phyloP scores from a whole-genome alignment of 2,888 invertebrate species.

The Brachyptera risi region DNA sequence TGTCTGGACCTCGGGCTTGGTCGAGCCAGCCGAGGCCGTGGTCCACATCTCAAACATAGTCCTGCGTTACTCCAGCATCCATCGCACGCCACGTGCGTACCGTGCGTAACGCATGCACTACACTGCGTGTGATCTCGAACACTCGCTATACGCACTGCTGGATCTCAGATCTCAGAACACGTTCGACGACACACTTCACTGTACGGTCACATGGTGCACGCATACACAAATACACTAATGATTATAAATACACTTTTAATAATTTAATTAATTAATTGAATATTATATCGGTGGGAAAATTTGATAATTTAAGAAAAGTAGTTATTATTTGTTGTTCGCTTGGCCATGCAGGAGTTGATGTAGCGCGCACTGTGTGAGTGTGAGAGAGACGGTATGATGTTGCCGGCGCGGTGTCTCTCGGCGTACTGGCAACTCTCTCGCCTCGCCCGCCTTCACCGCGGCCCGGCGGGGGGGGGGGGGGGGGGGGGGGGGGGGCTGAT shows the following conservation, averaged over 20 bases:
- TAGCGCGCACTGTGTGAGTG: neutral
- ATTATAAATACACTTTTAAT: too few species aligned
- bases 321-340: too few species aligned
- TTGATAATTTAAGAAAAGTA: too few species aligned
- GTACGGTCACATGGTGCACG: too few species aligned
- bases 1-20: neutral
- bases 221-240: too few species aligned
- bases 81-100: too few species aligned
- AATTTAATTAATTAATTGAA: too few species aligned
- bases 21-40: slow-evolving; percentile 57
- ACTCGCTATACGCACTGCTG: neutral
- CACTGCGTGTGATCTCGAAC: neutral
- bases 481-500: neutral
- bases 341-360: too few species aligned
- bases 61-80: neutral
- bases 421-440: neutral
- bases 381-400: too few species aligned
- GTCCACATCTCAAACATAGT: slow-evolving; percentile 84
- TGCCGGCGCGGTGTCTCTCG: neutral
- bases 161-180: neutral
- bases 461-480: neutral
- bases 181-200: neutral
- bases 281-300: too few species aligned
- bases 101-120: neutral
- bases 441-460: neutral